phyloP scores from a whole-genome alignment of 37 sponge, comb jelly and placozoan species.

The Lycopodina hypogea region DNA sequence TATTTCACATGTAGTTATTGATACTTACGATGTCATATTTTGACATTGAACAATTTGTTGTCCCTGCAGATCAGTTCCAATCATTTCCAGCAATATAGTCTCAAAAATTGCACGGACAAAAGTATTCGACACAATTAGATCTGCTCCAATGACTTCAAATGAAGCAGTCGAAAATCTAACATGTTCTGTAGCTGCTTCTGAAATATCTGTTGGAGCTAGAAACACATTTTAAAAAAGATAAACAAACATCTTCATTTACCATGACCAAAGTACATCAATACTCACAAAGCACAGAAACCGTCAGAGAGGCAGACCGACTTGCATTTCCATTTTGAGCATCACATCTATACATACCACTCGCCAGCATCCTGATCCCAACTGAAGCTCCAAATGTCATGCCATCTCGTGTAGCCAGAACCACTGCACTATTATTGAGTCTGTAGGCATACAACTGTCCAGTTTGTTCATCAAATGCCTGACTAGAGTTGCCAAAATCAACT shows the following conservation, averaged over 20 bases:
- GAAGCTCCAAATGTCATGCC: neutral
- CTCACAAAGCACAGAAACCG: neutral
- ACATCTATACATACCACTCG: constrained; percentile 17
- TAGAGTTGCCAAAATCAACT: neutral
- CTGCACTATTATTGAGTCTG: constrained; percentile 8
- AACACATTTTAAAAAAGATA: too few relatives aligned
- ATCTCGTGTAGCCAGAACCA: constrained; percentile 1
- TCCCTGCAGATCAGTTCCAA: neutral
- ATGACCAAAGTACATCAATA: too few relatives aligned
- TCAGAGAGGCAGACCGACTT: neutral
- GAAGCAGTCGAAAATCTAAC: too few relatives aligned
- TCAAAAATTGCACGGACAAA: neutral
- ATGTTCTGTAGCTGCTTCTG: too few relatives aligned
- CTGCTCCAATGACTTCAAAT: neutral
- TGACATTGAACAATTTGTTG: neutral
- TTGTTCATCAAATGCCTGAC: neutral
- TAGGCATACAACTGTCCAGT: constrained; percentile 35
- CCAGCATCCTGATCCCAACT: constrained; percentile 1
- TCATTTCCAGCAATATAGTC: neutral
- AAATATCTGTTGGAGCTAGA: too few relatives aligned
- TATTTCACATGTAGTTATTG: too few relatives aligned
- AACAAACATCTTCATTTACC: too few relatives aligned
- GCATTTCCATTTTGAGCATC: constrained; percentile 12
- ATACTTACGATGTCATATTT: neutral
- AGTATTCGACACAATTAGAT: neutral